Evolutionary conservation across 2,888 invertebrate species (phyloP), one percentile per base, ranked within the genome.

Genomic region (Aleiodes alternator): DNA sequence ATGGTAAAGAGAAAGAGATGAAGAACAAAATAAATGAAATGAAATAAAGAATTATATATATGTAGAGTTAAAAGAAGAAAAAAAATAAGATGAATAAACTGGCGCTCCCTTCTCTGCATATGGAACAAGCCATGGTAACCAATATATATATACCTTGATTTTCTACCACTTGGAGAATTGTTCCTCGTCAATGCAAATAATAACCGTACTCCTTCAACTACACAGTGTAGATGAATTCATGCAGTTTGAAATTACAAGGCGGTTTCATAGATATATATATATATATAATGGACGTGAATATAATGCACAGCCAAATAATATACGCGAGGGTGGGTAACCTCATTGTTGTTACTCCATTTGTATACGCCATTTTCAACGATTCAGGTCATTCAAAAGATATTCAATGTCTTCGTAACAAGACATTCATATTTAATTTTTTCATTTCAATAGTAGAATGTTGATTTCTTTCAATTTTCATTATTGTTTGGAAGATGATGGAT

Each of bases 171-270:
- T 82, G 81, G 81, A 77, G 78, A 75, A 80, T 82, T 84, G 83
- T 84, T 84, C 83, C 83, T 83, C 83, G 81, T 84, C 84, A 84
- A 82, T 81, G 81, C 81, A 82, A 82, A 85, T 84, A 85, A 85
- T 82, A 82, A 82, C 78, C 70, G 68, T 53, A 50, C 73, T 76
- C 76, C 75, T 80, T 76, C 75, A 43, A 43, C 43, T 43, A 73
- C 69, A 56, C 50, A 14, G 53, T 38, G 34, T 66, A 55, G 53
- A 68, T 34, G 34, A 48, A 56, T 68, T 48, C 16, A 14, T 53
- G 61, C 69, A 73, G 12, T 43, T 64, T 61, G 61, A 69, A 61
- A 23, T 56, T 66, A 66, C 23, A 59, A 50, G 57, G 64, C 48
- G 64, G 23, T 43, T 64, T 64, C 38, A 34, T 72, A 43, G 31